Evolutionary conservation across 2,113 vertebrate species (phyloP).

Genomic region (Cyphomyrus discorhynchus): DNA sequence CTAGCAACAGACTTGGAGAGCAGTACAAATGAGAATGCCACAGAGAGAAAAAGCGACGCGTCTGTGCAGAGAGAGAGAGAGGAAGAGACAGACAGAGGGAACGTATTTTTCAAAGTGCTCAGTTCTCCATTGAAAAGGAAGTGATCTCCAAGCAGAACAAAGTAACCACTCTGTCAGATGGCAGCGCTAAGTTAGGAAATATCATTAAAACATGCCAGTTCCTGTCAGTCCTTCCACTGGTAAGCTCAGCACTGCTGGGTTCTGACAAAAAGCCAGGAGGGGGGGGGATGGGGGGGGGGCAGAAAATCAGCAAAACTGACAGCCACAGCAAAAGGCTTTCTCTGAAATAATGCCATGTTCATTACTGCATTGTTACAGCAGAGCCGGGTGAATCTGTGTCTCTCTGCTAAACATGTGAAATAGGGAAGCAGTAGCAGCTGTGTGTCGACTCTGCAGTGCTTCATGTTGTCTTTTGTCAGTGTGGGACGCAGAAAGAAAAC

Average conservation of each 20-base stretch:
- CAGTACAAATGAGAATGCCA: neutral
- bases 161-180: constrained; percentile 47
- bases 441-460: neutral
- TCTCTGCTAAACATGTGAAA: constrained; percentile 8
- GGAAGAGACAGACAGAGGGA: neutral
- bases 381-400: neutral
- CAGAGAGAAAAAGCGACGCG: neutral
- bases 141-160: constrained; percentile 46
- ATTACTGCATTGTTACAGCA: constrained; percentile 29
- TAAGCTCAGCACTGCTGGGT: constrained; percentile 43
- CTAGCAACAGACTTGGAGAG: neutral
- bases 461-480: neutral
- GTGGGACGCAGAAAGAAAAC: neutral
- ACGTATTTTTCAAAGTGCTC: constrained; percentile 12
- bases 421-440: neutral
- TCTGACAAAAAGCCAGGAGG: constrained; percentile 27
- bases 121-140: constrained; percentile 38
- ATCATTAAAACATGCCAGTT: constrained; percentile 60
- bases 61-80: constrained; percentile 19
- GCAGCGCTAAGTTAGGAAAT: constrained; percentile 49
- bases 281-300: neutral
- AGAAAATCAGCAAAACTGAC: neutral
- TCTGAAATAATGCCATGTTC: constrained; percentile 20
- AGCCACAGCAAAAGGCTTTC: constrained; percentile 17
- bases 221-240: constrained; percentile 50